Evolutionary conservation across 2,888 invertebrate species (phyloP).

Genomic region (Agriopis aurantiaria): DNA sequence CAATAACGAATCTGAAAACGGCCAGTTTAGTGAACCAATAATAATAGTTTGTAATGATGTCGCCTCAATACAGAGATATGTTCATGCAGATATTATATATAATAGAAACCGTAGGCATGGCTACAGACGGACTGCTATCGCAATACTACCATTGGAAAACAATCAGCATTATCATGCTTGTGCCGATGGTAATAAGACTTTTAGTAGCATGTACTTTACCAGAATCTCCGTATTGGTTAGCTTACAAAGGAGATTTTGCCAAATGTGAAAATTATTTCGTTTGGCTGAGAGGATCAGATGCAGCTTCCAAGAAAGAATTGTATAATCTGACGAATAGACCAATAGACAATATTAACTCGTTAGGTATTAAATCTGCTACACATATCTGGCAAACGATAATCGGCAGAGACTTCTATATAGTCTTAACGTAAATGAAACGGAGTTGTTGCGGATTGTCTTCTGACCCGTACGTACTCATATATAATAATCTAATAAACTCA

Average conservation of each 20-base stretch:
- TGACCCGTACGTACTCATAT: too few relatives aligned
- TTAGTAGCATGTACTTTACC: constrained; percentile 40
- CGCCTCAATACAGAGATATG: constrained; percentile 40
- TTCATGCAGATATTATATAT: constrained; percentile 34
- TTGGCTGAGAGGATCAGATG: constrained; percentile 42
- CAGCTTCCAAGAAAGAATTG: constrained; percentile 37
- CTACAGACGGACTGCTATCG: constrained; percentile 33
- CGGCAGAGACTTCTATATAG: constrained; percentile 19
- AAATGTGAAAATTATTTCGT: constrained; percentile 42
- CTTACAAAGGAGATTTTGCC: constrained; percentile 40
- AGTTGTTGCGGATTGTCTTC: too few relatives aligned
- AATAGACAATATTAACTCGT: constrained; percentile 7
- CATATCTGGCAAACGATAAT: not conserved
- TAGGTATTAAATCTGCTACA: not conserved
- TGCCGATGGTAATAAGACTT: constrained; percentile 34
- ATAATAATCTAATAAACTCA: too few relatives aligned
- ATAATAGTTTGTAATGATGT: constrained; percentile 39
- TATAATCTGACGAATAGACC: constrained; percentile 21
- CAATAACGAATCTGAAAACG: too few relatives aligned
- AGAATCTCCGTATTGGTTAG: constrained; percentile 50
- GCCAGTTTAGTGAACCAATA: too few relatives aligned
- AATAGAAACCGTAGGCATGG: constrained; percentile 30
- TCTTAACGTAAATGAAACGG: too few relatives aligned
- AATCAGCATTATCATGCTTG: constrained; percentile 40
- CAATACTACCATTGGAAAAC: constrained; percentile 45